Conservation (phyloP, 2,113 vertebrate genomes). For the Acinonyx jubatus region DNA sequence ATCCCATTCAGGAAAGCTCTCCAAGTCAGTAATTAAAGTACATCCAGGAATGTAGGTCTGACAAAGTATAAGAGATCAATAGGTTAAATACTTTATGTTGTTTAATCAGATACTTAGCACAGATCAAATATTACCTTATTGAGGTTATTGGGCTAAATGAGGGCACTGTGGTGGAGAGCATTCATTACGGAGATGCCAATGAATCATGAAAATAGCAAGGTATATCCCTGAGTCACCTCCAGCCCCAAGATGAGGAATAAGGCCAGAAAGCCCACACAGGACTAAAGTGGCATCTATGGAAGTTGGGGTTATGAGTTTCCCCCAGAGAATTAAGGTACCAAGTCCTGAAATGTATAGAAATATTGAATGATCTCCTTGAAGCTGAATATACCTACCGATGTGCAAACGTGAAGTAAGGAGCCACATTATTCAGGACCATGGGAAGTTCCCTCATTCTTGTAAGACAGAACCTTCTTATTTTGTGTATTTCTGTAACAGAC, state of each 20-base stretch:
- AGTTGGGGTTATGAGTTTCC: background rate
- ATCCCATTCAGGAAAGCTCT: slow-evolving; percentile 38
- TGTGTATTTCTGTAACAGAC: background rate
- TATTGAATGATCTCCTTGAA: background rate
- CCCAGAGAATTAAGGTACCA: background rate
- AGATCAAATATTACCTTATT: slow-evolving; percentile 74
- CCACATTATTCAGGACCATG: background rate
- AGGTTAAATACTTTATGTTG: slow-evolving; percentile 81
- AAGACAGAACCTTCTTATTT: background rate
- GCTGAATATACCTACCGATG: background rate
- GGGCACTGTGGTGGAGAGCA: slow-evolving; percentile 46
- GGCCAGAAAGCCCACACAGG: background rate
- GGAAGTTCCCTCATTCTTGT: background rate
- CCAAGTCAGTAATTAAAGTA: slow-evolving; percentile 55
- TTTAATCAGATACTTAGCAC: slow-evolving; percentile 77
- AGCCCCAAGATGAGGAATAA: background rate
- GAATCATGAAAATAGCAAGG: slow-evolving; percentile 48
- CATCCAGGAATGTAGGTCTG: slow-evolving; percentile 25
- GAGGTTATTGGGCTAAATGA: slow-evolving; percentile 74
- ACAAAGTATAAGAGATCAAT: slow-evolving; percentile 69
- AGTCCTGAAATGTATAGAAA: background rate
- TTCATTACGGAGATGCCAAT: slow-evolving; percentile 28
- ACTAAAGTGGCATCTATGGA: background rate
- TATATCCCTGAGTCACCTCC: slow-evolving; percentile 16
- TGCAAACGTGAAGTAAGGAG: background rate